phyloP scores from a whole-genome alignment of 2,113 vertebrate genomes.

The Meriones unguiculatus region DNA sequence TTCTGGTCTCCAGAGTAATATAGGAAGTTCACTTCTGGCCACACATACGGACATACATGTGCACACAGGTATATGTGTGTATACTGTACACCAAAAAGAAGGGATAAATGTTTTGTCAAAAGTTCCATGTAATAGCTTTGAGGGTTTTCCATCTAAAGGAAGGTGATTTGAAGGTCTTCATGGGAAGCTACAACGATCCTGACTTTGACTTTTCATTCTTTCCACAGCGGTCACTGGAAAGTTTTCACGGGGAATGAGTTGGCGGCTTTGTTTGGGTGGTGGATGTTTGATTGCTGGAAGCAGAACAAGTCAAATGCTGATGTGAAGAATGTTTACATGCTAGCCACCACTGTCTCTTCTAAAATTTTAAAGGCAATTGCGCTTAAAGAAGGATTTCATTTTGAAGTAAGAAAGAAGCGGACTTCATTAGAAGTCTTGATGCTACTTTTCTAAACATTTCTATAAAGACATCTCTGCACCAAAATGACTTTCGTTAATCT shows the following conservation, averaged over 20 bases:
- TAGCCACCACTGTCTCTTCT: constrained; percentile 96
- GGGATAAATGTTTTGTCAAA: constrained; percentile 51
- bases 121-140: background rate
- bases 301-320: constrained; percentile 85
- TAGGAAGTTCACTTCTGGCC: background rate
- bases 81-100: background rate
- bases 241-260: constrained; percentile 97
- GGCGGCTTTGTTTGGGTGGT: constrained; percentile 96
- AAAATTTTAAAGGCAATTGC: constrained; percentile 94
- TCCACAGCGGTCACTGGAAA: constrained; percentile 92
- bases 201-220: background rate
- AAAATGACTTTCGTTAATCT: constrained; percentile 46
- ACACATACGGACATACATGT: background rate
- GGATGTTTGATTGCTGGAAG: constrained; percentile 96
- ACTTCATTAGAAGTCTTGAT: background rate
- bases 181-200: background rate
- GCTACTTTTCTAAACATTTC: constrained; percentile 33
- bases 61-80: background rate
- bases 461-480: constrained; percentile 19
- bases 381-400: constrained; percentile 93
- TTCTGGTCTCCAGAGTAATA: background rate
- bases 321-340: constrained; percentile 90
- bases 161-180: constrained; percentile 30
- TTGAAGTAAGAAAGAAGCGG: constrained; percentile 89
- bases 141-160: background rate